Conservation (phyloP, 1,140 invertebrate species). For the Vollenhovia emeryi region DNA sequence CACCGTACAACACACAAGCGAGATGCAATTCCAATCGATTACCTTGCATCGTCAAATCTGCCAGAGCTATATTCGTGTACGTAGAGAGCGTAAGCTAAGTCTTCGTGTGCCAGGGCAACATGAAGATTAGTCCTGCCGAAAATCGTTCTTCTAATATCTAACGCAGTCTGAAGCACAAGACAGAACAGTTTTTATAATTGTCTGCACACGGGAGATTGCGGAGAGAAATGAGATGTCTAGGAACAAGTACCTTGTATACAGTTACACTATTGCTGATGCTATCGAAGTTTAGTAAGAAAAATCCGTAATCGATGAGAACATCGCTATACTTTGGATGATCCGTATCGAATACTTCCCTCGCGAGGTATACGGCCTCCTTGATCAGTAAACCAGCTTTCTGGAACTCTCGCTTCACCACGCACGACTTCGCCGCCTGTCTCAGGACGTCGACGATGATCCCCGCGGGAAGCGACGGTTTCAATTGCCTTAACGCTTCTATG, state of each 20-base stretch:
- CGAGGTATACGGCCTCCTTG: constrained; percentile 91
- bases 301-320: constrained; percentile 94
- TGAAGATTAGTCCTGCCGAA: constrained; percentile 94
- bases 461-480: constrained; percentile 87
- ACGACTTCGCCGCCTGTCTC: constrained; percentile 93
- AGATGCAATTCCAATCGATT: constrained; percentile 72
- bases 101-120: constrained; percentile 95
- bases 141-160: constrained; percentile 90
- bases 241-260: constrained; percentile 90
- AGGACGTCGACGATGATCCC: constrained; percentile 92
- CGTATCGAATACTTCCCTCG: constrained; percentile 89
- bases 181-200: neutral
- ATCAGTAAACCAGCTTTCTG: constrained; percentile 92
- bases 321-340: constrained; percentile 93
- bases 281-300: constrained; percentile 96
- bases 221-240: neutral
- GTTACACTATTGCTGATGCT: constrained; percentile 92
- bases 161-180: constrained; percentile 88
- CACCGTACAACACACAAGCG: neutral
- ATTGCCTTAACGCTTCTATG: constrained; percentile 89
- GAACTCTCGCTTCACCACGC: constrained; percentile 94
- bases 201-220: neutral
- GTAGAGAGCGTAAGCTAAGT: constrained; percentile 96
- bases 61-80: constrained; percentile 96
- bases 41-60: constrained; percentile 91